Percentiles rank a stretch among this genome's conserved stretches.
phyloP scores from a whole-genome alignment of 2,113 vertebrate genomes.

The Tupaia chinensis region DNA sequence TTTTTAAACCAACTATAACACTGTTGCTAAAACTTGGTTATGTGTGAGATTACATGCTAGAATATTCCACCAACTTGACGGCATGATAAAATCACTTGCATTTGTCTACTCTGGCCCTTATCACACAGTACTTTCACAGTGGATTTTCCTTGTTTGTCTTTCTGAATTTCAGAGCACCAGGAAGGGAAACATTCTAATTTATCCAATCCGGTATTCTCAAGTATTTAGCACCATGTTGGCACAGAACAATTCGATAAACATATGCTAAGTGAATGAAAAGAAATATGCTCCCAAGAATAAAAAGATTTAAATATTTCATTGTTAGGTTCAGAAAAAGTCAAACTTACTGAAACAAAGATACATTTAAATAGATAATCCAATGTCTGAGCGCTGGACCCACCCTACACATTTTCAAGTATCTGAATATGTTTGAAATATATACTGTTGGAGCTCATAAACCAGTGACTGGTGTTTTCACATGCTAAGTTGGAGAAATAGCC shows the following conservation, averaged over 20 bases:
- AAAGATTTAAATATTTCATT: background rate
- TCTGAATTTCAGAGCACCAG: background rate
- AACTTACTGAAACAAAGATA: background rate
- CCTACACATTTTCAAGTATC: background rate
- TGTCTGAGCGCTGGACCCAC: no score
- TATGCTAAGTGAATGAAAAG: background rate
- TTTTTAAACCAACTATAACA: background rate
- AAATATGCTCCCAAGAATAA: conserved; percentile 15
- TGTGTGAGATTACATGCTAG: background rate
- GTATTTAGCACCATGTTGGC: background rate
- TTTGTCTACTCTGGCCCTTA: background rate
- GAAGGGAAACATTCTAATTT: background rate
- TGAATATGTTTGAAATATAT: conserved; percentile 9
- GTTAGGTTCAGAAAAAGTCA: background rate
- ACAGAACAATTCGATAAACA: background rate
- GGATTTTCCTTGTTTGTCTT: background rate
- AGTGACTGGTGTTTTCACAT: no score
- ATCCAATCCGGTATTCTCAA: background rate
- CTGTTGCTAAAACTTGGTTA: background rate
- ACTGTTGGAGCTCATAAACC: background rate
- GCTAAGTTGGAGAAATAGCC: no score
- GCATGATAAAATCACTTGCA: background rate
- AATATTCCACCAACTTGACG: background rate
- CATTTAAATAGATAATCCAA: background rate
- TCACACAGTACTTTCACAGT: background rate